phyloP scores from a whole-genome alignment of 64 coral and sea anemone species.

The Acropora tenuis region DNA sequence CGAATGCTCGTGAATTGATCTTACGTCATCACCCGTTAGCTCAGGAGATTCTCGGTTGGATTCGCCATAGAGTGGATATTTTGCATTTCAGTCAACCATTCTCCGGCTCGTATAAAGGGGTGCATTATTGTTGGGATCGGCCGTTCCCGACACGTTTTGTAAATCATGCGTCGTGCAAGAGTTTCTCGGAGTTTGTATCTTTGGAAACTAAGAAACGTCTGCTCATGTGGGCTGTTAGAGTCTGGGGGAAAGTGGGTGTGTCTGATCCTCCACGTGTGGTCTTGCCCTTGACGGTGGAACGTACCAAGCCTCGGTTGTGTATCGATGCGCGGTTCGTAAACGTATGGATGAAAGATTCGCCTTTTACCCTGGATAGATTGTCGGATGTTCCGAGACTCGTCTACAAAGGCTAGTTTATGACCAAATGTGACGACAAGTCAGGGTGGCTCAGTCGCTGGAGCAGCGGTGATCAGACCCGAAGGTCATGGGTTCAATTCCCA shows the following conservation, averaged over 20 bases:
- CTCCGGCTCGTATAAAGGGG: neutral
- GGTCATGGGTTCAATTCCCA: too few species aligned
- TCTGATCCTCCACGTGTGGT: neutral
- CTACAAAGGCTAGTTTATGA: too few species aligned
- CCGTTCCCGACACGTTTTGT: neutral
- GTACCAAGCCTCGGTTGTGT: too few species aligned
- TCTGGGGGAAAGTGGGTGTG: neutral
- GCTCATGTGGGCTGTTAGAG: neutral
- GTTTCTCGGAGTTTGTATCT: neutral
- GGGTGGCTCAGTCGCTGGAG: too few species aligned
- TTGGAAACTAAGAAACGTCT: neutral
- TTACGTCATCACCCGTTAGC: constrained; percentile 6
- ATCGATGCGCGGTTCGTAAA: too few species aligned
- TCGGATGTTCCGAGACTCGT: too few species aligned
- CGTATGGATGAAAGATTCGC: too few species aligned
- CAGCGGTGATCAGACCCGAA: too few species aligned
- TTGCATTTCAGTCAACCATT: constrained; percentile 14
- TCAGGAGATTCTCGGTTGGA: neutral
- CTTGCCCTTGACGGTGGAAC: too few species aligned
- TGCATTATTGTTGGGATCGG: neutral
- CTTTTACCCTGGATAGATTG: too few species aligned
- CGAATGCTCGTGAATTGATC: constrained; percentile 10
- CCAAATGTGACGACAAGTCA: too few species aligned
- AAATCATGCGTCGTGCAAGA: constrained; percentile 12
- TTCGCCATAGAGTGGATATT: constrained; percentile 17